Conservation (phyloP, 2,888 invertebrate species). For the Drosophila rellima region DNA sequence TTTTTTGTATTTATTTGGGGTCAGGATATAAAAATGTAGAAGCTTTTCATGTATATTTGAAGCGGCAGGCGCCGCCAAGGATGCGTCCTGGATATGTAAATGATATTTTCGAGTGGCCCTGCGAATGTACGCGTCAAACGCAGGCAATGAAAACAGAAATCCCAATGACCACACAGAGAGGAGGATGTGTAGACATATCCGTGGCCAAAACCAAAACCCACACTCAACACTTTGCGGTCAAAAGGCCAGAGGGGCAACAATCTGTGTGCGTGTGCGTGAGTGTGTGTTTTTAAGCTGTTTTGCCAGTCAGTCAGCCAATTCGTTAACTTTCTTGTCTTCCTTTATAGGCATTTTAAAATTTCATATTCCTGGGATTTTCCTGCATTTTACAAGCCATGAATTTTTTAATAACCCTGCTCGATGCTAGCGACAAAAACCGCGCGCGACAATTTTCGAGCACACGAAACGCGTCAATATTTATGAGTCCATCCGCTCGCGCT, state of each 20-base stretch:
- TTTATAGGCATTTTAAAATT: constrained; percentile 78
- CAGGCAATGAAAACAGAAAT: constrained; percentile 55
- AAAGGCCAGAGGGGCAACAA: constrained; percentile 67
- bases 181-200: constrained; percentile 2
- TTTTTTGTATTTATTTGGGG: constrained; percentile 7
- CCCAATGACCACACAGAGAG: constrained; percentile 36
- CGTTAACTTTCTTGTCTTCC: constrained; percentile 49
- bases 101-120: constrained; percentile 76
- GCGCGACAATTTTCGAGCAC: constrained; percentile 73
- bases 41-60: constrained; percentile 59
- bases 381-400: constrained; percentile 80
- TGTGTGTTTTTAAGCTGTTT: constrained; percentile 48
- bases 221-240: constrained; percentile 65
- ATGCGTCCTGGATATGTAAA: constrained; percentile 72
- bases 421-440: constrained; percentile 52
- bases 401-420: constrained; percentile 71
- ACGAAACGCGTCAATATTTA: constrained; percentile 76
- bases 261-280: constrained; percentile 29
- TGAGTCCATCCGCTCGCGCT: constrained; percentile 48
- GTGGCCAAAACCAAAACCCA: constrained; percentile 9
- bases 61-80: constrained; percentile 43
- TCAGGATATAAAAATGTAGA: constrained; percentile 63
- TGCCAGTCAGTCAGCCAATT: constrained; percentile 43
- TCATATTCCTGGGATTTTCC: constrained; percentile 76
- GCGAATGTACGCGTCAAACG: constrained; percentile 65